Conservation (phyloP, 2,797 vertebrate species). For the Parauchenoglanis ngamensis region DNA sequence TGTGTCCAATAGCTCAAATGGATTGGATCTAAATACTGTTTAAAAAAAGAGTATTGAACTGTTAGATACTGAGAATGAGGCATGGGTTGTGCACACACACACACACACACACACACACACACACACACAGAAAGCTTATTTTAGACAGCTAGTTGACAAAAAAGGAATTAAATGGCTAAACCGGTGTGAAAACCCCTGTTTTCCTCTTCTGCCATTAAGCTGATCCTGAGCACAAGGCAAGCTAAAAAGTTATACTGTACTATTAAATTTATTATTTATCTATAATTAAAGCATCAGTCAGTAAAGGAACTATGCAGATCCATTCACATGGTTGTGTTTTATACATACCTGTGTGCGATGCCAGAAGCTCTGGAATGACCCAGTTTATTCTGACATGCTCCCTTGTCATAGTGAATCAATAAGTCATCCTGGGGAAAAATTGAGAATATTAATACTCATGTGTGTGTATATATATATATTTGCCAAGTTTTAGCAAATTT, state of each 20-base stretch:
- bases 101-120: background rate
- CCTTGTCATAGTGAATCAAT: slow-evolving; percentile 79
- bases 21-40: background rate
- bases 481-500: background rate
- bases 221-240: background rate
- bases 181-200: background rate
- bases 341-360: slow-evolving; percentile 65
- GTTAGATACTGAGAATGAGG: background rate
- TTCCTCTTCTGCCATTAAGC: background rate
- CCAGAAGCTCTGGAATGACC: slow-evolving; percentile 88
- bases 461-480: too few species aligned
- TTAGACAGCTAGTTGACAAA: background rate
- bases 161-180: background rate
- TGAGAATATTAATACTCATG: background rate
- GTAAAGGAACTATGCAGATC: background rate
- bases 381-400: slow-evolving; percentile 84
- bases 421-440: slow-evolving; percentile 2
- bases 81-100: background rate
- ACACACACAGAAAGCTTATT: background rate
- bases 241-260: background rate
- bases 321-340: background rate
- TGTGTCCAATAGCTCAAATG: slow-evolving; percentile 1
- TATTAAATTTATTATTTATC: background rate
- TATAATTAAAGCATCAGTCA: background rate
- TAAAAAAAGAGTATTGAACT: background rate